These are phyloP conservation scores for Chrysina gloriosa DNA, from an alignment of 2,888 invertebrate genomes.

Conservation along the genomic window DNA sequence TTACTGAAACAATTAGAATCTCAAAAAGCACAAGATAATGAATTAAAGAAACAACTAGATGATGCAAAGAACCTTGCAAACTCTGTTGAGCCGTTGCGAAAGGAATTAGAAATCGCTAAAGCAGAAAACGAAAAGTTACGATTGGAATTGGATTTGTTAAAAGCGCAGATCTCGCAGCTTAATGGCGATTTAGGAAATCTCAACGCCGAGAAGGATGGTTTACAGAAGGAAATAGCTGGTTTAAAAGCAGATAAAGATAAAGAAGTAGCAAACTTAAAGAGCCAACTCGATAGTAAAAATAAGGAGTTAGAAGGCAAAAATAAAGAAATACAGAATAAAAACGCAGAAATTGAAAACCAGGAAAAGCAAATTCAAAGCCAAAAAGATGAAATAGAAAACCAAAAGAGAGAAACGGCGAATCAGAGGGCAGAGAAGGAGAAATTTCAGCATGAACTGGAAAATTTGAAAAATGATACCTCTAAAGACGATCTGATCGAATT, in stretches of 20 bases:
- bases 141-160: conserved; percentile 27
- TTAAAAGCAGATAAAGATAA: conserved; percentile 19
- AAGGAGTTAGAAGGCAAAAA: conserved; percentile 32
- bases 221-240: conserved; percentile 29
- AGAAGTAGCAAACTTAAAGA: not conserved
- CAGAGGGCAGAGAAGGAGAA: not conserved
- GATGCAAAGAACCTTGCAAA: conserved; percentile 23
- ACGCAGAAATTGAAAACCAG: conserved; percentile 22
- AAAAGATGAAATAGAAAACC: conserved; percentile 1
- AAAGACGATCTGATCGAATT: conserved; percentile 30
- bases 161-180: not conserved
- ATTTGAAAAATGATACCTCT: conserved; percentile 4
- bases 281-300: conserved; percentile 5
- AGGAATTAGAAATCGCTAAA: conserved; percentile 9
- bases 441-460: not conserved
- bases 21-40: conserved; percentile 14
- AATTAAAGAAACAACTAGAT: conserved; percentile 23
- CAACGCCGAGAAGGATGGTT: conserved; percentile 1
- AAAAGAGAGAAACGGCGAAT: not conserved
- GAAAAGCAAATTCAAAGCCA: conserved; percentile 25
- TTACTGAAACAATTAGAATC: conserved; percentile 29
- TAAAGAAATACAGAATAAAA: not conserved
- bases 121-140: conserved; percentile 37
- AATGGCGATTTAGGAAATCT: not conserved
- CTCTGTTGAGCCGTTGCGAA: conserved; percentile 16